Conservation (phyloP, 2,797 vertebrate genomes). For the Hydrophis major region DNA sequence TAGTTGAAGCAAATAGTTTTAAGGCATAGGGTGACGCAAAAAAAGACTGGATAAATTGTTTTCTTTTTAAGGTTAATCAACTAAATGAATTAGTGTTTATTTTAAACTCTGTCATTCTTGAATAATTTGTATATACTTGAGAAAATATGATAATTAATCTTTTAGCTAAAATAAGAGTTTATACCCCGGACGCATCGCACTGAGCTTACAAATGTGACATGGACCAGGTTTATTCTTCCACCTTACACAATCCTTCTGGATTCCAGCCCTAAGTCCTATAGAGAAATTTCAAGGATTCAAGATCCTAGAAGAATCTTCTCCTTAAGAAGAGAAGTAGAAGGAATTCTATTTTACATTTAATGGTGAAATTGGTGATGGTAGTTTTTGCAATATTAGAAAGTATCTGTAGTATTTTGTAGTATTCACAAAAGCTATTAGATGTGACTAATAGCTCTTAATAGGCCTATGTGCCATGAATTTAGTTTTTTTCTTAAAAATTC, state of each 20-base stretch:
- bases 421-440: too few species aligned
- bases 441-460: neutral
- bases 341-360: neutral
- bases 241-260: neutral
- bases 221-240: neutral
- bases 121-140: neutral
- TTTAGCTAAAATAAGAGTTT: neutral
- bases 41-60: neutral
- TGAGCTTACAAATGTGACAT: neutral
- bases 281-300: neutral
- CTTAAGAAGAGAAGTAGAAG: neutral
- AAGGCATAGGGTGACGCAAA: neutral
- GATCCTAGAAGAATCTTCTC: neutral
- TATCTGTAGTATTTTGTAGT: too few species aligned
- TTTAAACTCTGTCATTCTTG: neutral
- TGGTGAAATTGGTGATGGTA: neutral
- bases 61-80: constrained; percentile 11
- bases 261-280: neutral
- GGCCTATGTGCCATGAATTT: neutral
- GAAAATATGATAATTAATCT: neutral
- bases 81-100: neutral
- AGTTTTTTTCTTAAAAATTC: neutral
- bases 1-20: neutral
- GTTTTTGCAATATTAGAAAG: neutral
- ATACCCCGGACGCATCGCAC: neutral